A percentile compares a stretch with the other conserved stretches of the same genome.
Conservation (phyloP, 2,888 invertebrate genomes). For the Drosophila pseudotalamancana region DNA sequence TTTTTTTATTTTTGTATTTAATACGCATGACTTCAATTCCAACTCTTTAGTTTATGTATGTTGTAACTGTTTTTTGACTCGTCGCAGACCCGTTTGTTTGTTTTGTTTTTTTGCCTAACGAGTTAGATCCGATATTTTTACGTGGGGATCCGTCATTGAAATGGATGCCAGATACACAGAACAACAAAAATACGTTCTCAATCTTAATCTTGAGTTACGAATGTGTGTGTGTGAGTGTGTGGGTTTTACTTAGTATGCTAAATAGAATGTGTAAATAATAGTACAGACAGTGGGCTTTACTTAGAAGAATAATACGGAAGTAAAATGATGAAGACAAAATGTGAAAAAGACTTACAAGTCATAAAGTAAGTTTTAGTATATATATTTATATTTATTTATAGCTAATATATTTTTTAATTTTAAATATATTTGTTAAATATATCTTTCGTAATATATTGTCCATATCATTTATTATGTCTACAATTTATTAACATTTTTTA, state of each 20-base stretch:
- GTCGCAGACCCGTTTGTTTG: constrained; percentile 43
- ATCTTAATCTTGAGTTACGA: constrained; percentile 19
- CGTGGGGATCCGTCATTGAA: constrained; percentile 33
- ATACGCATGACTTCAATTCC: constrained; percentile 72
- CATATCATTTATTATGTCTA: no score
- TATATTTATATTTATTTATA: no score
- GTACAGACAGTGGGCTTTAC: neutral
- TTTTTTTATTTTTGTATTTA: constrained; percentile 54
- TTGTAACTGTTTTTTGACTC: constrained; percentile 64
- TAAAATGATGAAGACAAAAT: neutral
- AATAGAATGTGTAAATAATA: constrained; percentile 24
- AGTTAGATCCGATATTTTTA: constrained; percentile 43
- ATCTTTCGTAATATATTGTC: no score
- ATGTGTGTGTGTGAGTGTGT: constrained; percentile 3
- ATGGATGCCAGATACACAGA: constrained; percentile 16
- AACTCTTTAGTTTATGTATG: constrained; percentile 50
- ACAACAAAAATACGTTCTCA: constrained; percentile 26
- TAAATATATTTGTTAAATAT: no score
- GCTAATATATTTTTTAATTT: no score
- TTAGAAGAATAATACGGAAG: neutral
- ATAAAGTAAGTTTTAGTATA: no score
- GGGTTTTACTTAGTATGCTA: constrained; percentile 26
- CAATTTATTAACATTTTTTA: no score
- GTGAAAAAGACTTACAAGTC: no score
- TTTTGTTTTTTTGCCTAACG: constrained; percentile 32